Percentiles rank a stretch among this genome's conserved stretches.
These are phyloP conservation scores for Pristionchus entomophagus DNA, from an alignment of 2,888 invertebrate genomes.

Conservation along the genomic window DNA sequence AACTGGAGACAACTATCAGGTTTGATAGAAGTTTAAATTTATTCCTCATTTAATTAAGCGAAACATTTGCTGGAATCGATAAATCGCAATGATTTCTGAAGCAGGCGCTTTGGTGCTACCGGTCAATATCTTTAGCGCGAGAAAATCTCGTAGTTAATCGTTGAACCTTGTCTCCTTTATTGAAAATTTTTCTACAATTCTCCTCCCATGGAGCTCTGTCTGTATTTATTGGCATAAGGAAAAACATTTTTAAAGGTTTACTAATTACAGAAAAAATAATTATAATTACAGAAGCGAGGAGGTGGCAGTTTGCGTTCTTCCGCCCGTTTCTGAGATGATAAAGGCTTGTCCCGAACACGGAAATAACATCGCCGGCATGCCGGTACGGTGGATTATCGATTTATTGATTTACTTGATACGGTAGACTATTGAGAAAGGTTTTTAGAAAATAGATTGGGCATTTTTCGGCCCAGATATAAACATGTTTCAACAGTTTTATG, in stretches of 20 bases:
- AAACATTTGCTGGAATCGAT: neutral
- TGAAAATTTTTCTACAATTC: too few species aligned
- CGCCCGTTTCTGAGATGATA: neutral
- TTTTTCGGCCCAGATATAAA: too few species aligned
- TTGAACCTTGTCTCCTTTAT: neutral
- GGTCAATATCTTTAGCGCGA: neutral
- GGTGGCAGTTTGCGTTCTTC: neutral
- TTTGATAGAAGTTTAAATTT: slow-evolving; percentile 42
- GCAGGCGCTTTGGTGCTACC: neutral
- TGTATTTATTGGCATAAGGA: too few species aligned
- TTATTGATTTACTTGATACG: neutral
- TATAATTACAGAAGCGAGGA: neutral
- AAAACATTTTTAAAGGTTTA: too few species aligned
- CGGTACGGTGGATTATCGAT: slow-evolving; percentile 24
- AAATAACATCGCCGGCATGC: neutral
- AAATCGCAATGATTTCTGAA: neutral
- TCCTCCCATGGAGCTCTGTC: too few species aligned
- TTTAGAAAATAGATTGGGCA: too few species aligned
- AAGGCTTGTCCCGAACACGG: neutral
- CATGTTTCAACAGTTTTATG: too few species aligned
- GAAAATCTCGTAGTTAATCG: neutral
- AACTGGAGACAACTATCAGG: slow-evolving; percentile 86
- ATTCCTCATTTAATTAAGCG: too few species aligned
- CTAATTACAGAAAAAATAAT: too few species aligned
- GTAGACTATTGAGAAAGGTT: neutral